These are phyloP conservation scores for Rhinopomastus cyanomelas DNA, from an alignment of 2,113 vertebrate genomes.

Conservation along the genomic window DNA sequence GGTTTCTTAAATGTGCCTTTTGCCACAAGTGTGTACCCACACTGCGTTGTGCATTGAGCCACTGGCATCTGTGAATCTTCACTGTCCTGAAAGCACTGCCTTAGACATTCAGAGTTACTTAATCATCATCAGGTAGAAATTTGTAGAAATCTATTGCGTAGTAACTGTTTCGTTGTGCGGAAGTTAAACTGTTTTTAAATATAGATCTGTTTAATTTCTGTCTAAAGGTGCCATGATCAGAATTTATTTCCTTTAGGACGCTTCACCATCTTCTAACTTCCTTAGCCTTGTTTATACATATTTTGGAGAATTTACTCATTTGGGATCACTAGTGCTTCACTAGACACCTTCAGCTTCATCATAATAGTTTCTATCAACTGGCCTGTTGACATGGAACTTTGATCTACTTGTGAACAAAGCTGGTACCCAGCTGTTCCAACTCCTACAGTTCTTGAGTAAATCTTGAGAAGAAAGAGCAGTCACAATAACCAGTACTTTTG, in stretches of 20 bases:
- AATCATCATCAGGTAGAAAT: neutral
- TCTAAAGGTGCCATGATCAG: neutral
- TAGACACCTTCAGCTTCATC: neutral
- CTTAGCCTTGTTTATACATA: neutral
- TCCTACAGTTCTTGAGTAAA: neutral
- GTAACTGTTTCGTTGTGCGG: neutral
- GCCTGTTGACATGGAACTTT: neutral
- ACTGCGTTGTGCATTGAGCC: rapidly evolving
- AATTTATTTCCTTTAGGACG: neutral
- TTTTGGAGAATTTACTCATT: neutral
- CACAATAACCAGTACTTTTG: neutral
- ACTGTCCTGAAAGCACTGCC: neutral
- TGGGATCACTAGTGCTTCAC: neutral
- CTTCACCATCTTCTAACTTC: neutral
- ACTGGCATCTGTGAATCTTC: neutral
- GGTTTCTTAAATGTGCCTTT: neutral
- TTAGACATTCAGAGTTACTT: neutral
- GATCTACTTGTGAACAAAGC: neutral
- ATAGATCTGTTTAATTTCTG: neutral
- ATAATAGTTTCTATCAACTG: neutral
- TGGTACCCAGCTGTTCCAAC: neutral
- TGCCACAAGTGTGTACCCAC: neutral
- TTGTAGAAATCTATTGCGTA: neutral
- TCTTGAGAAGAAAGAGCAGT: neutral
- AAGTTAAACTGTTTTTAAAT: too few species aligned